Conservation (phyloP, 2,888 invertebrate genomes). For the Brachypalpus laphriformis region DNA sequence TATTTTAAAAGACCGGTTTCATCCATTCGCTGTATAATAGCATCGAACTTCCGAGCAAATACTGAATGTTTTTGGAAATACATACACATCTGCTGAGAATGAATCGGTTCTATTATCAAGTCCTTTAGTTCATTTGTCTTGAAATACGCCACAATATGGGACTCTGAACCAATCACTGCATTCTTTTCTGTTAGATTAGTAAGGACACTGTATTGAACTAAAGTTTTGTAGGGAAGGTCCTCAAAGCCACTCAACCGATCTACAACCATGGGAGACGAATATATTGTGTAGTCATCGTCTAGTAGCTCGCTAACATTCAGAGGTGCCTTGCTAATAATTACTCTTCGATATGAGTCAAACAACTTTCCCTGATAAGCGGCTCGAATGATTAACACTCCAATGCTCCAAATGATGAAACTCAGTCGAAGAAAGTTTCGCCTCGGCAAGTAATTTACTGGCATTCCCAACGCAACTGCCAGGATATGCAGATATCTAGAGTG, state of each 20-base stretch:
- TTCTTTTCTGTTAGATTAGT: not conserved
- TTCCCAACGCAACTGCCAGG: not conserved
- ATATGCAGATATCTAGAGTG: not conserved
- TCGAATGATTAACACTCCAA: not conserved
- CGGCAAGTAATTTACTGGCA: not conserved
- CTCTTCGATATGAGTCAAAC: conserved; percentile 20
- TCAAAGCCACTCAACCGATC: not conserved
- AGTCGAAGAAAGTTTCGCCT: not conserved
- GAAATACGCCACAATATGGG: not conserved
- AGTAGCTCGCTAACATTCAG: not conserved
- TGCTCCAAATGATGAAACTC: not conserved
- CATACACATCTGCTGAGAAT: not conserved
- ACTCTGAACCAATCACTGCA: not conserved
- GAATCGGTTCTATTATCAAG: not conserved
- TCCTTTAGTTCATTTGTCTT: not conserved
- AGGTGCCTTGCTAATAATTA: not conserved
- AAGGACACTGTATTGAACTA: not conserved
- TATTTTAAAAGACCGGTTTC: not conserved
- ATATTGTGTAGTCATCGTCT: not conserved
- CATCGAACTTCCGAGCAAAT: not conserved
- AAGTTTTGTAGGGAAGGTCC: not conserved
- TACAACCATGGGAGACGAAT: not conserved
- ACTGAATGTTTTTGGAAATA: not conserved
- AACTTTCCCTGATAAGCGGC: conserved; percentile 23
- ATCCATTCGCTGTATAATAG: not conserved